Conservation (phyloP, 2,888 invertebrate species). For the Laspeyria flexula region DNA sequence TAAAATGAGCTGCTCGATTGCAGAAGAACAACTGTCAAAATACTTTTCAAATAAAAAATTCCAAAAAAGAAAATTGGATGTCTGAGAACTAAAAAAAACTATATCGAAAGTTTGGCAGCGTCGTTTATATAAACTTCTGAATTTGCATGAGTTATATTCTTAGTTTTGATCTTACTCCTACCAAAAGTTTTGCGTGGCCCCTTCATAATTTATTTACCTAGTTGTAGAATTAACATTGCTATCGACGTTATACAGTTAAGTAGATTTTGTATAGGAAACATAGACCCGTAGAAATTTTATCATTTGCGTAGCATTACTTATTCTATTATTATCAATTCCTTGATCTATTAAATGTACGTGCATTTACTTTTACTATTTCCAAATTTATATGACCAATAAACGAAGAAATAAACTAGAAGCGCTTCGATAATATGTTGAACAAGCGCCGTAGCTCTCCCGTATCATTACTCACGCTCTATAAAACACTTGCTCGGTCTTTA, state of each 20-base stretch:
- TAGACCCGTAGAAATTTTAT: too few relatives aligned
- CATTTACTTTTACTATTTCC: too few relatives aligned
- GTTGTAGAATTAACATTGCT: conserved; percentile 43
- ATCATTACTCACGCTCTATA: conserved; percentile 16
- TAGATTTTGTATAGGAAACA: too few relatives aligned
- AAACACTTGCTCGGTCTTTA: conserved; percentile 25
- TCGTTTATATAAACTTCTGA: conserved; percentile 56
- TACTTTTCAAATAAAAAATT: conserved; percentile 24
- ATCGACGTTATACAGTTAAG: too few relatives aligned
- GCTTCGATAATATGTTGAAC: neutral
- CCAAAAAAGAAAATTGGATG: conserved; percentile 32
- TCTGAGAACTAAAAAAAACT: conserved; percentile 45
- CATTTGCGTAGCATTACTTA: too few relatives aligned
- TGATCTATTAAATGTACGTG: too few relatives aligned
- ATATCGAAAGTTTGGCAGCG: conserved; percentile 43
- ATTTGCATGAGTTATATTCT: conserved; percentile 67
- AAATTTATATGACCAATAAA: too few relatives aligned
- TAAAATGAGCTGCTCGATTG: neutral
- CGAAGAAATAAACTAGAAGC: neutral
- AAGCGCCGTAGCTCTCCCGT: conserved; percentile 1
- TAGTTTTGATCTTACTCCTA: conserved; percentile 55
- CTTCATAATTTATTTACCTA: conserved; percentile 53
- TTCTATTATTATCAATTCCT: too few relatives aligned
- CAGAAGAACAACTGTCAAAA: conserved; percentile 4
- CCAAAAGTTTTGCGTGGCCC: conserved; percentile 46